Evolutionary conservation across 2,113 vertebrate genomes (phyloP).

Genomic region (Syrrhaptes paradoxus): DNA sequence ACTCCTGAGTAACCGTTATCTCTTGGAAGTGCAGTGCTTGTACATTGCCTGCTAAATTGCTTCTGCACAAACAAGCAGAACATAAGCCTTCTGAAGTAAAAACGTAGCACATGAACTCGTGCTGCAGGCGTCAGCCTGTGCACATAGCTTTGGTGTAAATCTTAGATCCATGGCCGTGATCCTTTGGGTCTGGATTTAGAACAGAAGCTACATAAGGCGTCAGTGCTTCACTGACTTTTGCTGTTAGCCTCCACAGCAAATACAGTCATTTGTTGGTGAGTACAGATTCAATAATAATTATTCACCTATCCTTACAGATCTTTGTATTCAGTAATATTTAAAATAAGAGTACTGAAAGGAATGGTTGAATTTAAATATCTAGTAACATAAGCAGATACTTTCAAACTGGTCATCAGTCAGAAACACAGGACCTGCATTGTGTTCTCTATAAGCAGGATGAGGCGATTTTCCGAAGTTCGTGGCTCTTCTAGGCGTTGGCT

Average conservation of each 20-base stretch:
- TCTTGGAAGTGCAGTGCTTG: not conserved
- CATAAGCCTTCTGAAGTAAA: not conserved
- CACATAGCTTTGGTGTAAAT: not conserved
- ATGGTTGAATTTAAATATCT: not conserved
- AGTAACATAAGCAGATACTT: not conserved
- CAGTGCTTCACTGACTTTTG: not conserved
- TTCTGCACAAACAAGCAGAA: not conserved
- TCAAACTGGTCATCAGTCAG: not conserved
- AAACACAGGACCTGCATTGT: not conserved
- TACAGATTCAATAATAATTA: not conserved
- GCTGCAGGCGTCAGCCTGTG: not conserved
- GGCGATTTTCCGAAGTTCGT: not conserved
- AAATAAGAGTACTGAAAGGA: not conserved
- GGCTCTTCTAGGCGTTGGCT: not conserved
- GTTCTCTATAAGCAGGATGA: not conserved
- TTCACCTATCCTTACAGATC: not conserved
- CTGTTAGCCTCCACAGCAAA: not conserved
- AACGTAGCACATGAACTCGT: not conserved
- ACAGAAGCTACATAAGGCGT: not conserved
- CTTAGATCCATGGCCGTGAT: rapidly evolving
- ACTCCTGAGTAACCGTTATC: not conserved
- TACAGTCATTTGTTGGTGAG: not conserved
- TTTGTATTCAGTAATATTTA: not conserved
- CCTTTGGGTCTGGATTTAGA: not conserved
- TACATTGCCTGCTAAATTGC: not conserved